Percentiles rank a stretch among this genome's conserved stretches.
phyloP scores from a whole-genome alignment of 2,797 vertebrate species.

The Nasua narica region DNA sequence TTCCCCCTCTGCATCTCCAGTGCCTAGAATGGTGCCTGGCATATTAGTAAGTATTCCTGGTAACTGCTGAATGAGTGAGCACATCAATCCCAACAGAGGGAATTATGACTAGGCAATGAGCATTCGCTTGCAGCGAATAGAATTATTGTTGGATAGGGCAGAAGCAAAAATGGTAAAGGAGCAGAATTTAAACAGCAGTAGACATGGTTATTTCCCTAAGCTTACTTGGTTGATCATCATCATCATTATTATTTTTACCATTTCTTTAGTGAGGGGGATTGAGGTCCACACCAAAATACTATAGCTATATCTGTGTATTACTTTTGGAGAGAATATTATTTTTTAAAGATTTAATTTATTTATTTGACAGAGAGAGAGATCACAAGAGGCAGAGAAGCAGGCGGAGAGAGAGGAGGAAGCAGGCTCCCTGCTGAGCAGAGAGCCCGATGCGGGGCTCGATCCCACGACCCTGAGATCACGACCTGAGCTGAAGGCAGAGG shows the following conservation, averaged over 20 bases:
- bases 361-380: too few species aligned
- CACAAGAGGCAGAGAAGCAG: too few species aligned
- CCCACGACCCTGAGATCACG: too few species aligned
- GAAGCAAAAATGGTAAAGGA: neutral
- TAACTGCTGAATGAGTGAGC: neutral
- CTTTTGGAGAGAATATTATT: slow-evolving; percentile 41
- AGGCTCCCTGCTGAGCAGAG: too few species aligned
- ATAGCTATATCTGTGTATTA: neutral
- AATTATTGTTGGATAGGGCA: neutral
- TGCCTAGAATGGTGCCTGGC: neutral
- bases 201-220: slow-evolving; percentile 8
- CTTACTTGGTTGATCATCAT: neutral
- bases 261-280: neutral
- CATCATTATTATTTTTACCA: neutral
- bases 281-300: neutral
- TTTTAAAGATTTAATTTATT: too few species aligned
- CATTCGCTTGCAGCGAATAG: neutral
- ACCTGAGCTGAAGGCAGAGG: too few species aligned
- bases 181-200: neutral
- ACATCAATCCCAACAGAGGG: neutral
- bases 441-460: too few species aligned
- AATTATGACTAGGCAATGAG: neutral
- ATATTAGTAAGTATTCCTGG: neutral
- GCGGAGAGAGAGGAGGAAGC: too few species aligned
- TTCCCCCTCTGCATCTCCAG: neutral